Base-by-base conservation (phyloP, 64 coral and sea anemone species). In the Pachyseris speciosa region DNA sequence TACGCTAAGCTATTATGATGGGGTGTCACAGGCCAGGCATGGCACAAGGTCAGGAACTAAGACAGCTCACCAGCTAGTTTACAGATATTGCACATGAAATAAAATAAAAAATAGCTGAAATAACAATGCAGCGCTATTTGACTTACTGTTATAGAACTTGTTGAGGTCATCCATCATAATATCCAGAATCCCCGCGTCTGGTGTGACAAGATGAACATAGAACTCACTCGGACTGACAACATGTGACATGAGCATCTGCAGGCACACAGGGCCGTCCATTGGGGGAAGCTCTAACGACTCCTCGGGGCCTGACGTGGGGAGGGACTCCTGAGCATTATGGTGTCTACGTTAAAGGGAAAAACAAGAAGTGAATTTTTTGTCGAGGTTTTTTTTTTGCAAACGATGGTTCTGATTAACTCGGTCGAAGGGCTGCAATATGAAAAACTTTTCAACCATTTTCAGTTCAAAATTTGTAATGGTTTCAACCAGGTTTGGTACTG, bases 181-280 rank as follows among this genome's bases (percentile, higher is more conserved):
- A 67, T 90, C 90, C 27, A 99, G 47, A 20, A 83, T 66, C 3
- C 69, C 90, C 31, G 97, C 97, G 49, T 99, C 97, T 47, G 85
- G 86, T 49, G 94, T 95, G 31, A 95, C 87, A 60, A 99, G 85
- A 88, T 99, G 97, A 33, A 99, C 94, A 63, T 95, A 99, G 74
- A 95, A 95, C 83, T 99, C 84, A 65, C 90, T 95, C 5, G 97
- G 97, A 40, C 15, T 90, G 33, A 93, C 69, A 11, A 95, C 73
- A 63, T 95, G 93, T 11, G 97, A 77, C 78, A 99, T 86, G 52
- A 99, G 85, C 80, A 99, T 87, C 24, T 86, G 94, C 13, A 99
- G 43, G 15, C 84, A 93, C 5, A 80, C 25, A 47, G 88, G 77
- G 24, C 67, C 48, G 9, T 68, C 42, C 32, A 72, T 70, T 22